phyloP scores from a whole-genome alignment of 2,888 invertebrate genomes.

The Saturnia pavonia region DNA sequence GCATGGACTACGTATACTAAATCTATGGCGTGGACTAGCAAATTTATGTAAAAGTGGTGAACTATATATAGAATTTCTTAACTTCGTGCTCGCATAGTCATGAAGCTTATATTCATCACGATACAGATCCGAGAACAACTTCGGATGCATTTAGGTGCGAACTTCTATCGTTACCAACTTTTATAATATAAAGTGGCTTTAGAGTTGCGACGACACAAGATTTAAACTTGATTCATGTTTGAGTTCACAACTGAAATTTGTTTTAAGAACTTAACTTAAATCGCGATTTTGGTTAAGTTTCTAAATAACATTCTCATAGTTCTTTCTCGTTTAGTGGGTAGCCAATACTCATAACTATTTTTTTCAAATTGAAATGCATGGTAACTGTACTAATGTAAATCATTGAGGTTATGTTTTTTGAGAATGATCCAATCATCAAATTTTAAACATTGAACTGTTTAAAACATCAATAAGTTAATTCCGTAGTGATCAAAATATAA shows the following conservation, averaged over 20 bases:
- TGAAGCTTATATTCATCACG: slow-evolving; percentile 49
- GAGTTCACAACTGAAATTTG: slow-evolving; percentile 24
- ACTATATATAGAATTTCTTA: background rate
- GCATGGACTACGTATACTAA: no score
- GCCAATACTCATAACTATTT: background rate
- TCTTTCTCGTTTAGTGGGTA: background rate
- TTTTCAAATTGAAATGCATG: background rate
- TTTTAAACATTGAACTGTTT: background rate
- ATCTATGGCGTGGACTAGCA: background rate
- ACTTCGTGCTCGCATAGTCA: background rate
- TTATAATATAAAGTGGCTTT: slow-evolving; percentile 58
- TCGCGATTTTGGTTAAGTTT: slow-evolving; percentile 13
- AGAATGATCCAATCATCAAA: background rate
- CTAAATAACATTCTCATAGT: slow-evolving; percentile 19
- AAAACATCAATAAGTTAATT: background rate
- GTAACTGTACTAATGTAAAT: background rate
- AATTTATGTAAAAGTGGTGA: background rate
- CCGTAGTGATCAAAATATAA: no score
- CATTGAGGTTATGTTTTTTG: background rate
- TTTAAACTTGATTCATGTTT: slow-evolving; percentile 61
- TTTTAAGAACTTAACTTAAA: slow-evolving; percentile 14
- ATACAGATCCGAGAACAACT: slow-evolving; percentile 36
- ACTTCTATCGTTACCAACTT: slow-evolving; percentile 70
- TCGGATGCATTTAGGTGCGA: slow-evolving; percentile 54
- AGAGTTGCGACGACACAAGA: slow-evolving; percentile 49